Evolutionary conservation across 2,888 invertebrate species (phyloP), one percentile per base, ranked within the genome.

Genomic region (Synanthedon myopaeformis): DNA sequence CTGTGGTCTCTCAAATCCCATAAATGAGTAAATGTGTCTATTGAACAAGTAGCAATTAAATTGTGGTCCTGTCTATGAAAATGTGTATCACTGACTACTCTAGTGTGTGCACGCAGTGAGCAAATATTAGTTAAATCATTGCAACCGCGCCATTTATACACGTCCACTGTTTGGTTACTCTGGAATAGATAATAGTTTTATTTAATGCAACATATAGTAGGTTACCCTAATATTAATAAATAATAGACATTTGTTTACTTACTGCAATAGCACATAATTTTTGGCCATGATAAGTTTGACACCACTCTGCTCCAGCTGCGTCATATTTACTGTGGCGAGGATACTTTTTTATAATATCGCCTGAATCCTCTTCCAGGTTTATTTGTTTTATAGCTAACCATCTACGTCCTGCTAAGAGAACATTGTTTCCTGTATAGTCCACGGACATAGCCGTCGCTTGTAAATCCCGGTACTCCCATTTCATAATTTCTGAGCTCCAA

Each of bases 381-480:
- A 96, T 88, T 54, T 91, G 77, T 58, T 89, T 92, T 52, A 96
- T 90, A 3, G 96, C 96, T 55, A 97, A 89, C 81, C 93, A 94
- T 63, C 95, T 79, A 10, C 91, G 83, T 88, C 97, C 96, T 14
- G 96, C 96, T 59, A 97, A 83, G 52, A 97, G 83, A 49, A 96
- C 94, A 86, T 92, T 94, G 67, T 92, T 92, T 1, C 97, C 97
- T 4, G 94, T 91, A 71, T 91, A 92, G 79, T 96, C 95, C 45
- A 97, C 92, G 55, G 96, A 95, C 96, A 97, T 97, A 14, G 96
- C 94, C 68, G 94, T 96, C 4, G 97, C 97, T 90, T 96, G 91
- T 49, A 96, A 83, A 76, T 97, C 96, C 57, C 94, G 90, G 74
- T 95, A 95, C 72, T 97, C 97, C 71, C 88, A 88, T 72, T 88